These are phyloP conservation scores for Synergus umbraculus DNA, from an alignment of 2,888 invertebrate species.

Conservation along the genomic window DNA sequence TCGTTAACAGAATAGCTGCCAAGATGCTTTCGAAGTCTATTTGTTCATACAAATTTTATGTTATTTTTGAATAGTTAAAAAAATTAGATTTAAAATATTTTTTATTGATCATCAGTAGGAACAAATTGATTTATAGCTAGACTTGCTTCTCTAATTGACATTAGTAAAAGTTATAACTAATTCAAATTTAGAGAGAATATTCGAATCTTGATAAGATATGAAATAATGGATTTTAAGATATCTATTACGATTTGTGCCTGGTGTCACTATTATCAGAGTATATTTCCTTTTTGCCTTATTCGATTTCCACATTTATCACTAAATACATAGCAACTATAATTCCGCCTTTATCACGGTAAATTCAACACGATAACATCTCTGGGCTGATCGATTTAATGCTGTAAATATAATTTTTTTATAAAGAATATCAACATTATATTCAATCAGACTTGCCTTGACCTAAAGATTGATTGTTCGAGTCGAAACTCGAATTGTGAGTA, in stretches of 20 bases:
- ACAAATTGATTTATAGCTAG: too few relatives aligned
- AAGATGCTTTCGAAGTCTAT: neutral
- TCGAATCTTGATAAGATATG: neutral
- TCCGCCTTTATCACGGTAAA: neutral
- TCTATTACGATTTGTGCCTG: neutral
- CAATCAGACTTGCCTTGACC: too few relatives aligned
- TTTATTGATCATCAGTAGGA: too few relatives aligned
- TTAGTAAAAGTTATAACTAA: too few relatives aligned
- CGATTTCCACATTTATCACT: constrained; percentile 3
- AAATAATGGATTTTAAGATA: neutral
- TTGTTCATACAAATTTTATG: neutral
- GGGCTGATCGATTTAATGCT: neutral
- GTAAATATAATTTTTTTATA: too few relatives aligned
- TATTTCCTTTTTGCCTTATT: neutral
- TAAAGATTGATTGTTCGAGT: too few relatives aligned
- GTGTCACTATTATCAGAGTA: neutral
- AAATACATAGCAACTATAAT: constrained; percentile 3
- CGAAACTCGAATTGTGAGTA: too few relatives aligned
- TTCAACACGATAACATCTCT: neutral
- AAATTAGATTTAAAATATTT: neutral
- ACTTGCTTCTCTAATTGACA: neutral
- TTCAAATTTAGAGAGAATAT: neutral
- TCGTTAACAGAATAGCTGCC: neutral
- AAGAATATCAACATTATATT: too few relatives aligned
- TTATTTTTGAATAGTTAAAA: neutral